phyloP scores from a whole-genome alignment of 2,888 invertebrate species.

The Polyommatus iphigenia region DNA sequence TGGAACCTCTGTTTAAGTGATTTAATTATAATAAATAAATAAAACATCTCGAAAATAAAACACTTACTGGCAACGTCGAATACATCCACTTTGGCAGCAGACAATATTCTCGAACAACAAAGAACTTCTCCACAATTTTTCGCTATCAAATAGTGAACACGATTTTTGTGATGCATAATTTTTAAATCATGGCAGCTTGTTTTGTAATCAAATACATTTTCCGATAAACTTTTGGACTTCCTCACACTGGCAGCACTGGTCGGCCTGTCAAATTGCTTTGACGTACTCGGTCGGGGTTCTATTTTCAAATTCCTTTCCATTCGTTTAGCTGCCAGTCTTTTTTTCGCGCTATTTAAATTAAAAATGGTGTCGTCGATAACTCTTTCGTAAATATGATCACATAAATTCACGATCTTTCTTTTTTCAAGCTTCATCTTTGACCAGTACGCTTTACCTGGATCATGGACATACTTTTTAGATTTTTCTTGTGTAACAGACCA shows the following conservation, averaged over 20 bases:
- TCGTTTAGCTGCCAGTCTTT: conserved; percentile 52
- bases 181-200: conserved; percentile 63
- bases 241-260: conserved; percentile 58
- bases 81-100: conserved; percentile 53
- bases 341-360: conserved; percentile 65
- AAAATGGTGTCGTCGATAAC: conserved; percentile 46
- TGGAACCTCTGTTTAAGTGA: neutral
- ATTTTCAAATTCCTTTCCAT: conserved; percentile 49
- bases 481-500: conserved; percentile 69
- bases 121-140: conserved; percentile 68
- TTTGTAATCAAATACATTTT: conserved; percentile 58
- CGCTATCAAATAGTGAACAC: conserved; percentile 60
- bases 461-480: conserved; percentile 46
- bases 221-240: conserved; percentile 44
- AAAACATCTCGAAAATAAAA: neutral
- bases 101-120: conserved; percentile 55
- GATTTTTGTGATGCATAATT: conserved; percentile 52
- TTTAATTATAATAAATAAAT: neutral
- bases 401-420: conserved; percentile 55
- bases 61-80: conserved; percentile 62
- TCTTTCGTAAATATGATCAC: conserved; percentile 51
- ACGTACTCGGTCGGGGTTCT: conserved; percentile 54
- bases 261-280: conserved; percentile 50
- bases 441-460: conserved; percentile 67
- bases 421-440: conserved; percentile 65